Conservation (phyloP, 2,113 vertebrate species). For the Callocephalon fimbriatum region DNA sequence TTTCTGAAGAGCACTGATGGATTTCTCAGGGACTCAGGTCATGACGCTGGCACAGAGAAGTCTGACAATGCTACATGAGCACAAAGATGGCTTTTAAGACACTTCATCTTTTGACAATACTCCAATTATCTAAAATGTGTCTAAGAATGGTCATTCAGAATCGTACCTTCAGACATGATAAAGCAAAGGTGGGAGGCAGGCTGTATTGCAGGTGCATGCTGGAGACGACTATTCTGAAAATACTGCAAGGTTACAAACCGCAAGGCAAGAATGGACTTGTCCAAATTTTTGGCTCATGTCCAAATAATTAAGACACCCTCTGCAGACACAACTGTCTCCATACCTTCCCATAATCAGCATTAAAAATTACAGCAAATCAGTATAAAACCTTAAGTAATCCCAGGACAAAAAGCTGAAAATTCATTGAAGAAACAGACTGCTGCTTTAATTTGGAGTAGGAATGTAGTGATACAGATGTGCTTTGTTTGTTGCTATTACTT, state of each 20-base stretch:
- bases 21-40: not conserved
- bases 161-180: fast-evolving
- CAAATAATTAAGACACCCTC: not conserved
- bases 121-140: not conserved
- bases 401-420: not conserved
- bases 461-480: not conserved
- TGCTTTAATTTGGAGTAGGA: not conserved
- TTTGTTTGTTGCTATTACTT: not conserved
- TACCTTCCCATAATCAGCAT: not conserved
- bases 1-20: not conserved
- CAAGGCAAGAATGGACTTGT: not conserved
- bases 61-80: not conserved
- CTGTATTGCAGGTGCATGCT: not conserved
- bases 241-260: not conserved
- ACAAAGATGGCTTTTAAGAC: not conserved
- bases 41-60: not conserved
- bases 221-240: not conserved
- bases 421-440: not conserved
- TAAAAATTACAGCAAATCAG: not conserved
- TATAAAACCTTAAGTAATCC: not conserved
- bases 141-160: not conserved
- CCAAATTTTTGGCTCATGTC: not conserved
- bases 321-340: not conserved
- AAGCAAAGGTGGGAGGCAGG: not conserved
- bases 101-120: not conserved